Evolutionary conservation across 2,797 vertebrate species (phyloP).

Genomic region (Lepilemur ruficaudatus): DNA sequence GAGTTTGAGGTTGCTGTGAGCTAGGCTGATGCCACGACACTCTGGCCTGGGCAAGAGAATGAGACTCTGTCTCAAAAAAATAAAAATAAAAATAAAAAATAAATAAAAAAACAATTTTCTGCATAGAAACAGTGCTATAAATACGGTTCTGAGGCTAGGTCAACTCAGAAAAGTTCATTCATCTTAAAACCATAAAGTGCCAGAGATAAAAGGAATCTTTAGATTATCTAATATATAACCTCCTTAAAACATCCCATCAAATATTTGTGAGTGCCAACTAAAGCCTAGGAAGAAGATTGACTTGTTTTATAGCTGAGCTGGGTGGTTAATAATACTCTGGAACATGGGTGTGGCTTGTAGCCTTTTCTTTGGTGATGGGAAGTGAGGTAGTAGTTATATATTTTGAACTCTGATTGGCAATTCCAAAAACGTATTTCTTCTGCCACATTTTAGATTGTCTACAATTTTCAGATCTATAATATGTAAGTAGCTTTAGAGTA

Average conservation of each 20-base stretch:
- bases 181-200: constrained; percentile 1
- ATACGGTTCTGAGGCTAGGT: background rate
- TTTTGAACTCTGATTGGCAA: background rate
- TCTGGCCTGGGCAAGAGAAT: too few relatives aligned
- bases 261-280: background rate
- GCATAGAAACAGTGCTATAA: background rate
- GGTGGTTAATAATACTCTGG: background rate
- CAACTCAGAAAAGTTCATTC: background rate
- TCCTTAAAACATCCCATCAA: background rate
- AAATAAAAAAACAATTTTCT: too few relatives aligned
- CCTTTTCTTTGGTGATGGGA: background rate
- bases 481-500: background rate
- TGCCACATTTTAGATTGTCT: background rate
- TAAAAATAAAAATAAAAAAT: too few relatives aligned
- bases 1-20: too few relatives aligned
- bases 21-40: too few relatives aligned
- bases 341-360: background rate
- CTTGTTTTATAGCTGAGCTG: background rate
- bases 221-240: background rate
- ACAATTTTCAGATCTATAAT: constrained; percentile 13
- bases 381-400: background rate
- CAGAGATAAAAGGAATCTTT: background rate
- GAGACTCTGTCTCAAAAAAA: too few relatives aligned
- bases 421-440: background rate
- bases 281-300: background rate